A percentile compares a stretch with the other conserved stretches of the same genome.
These are phyloP conservation scores for Crotalus helleri DNA, from an alignment of 2,113 vertebrate genomes.

Conservation along the genomic window DNA sequence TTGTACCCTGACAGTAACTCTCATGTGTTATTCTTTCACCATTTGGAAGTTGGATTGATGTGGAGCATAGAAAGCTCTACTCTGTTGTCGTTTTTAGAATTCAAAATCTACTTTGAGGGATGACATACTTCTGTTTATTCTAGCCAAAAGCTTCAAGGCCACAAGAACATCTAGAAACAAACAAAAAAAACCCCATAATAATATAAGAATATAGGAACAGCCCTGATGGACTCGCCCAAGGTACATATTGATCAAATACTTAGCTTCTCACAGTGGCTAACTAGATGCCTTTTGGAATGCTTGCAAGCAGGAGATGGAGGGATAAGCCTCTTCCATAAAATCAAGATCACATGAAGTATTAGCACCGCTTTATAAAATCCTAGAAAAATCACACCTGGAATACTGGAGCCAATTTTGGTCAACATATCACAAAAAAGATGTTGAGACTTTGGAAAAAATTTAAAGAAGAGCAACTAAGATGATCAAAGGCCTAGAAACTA, in stretches of 20 bases:
- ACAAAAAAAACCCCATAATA: background rate
- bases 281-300: background rate
- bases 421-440: no score
- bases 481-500: no score
- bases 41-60: background rate
- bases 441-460: no score
- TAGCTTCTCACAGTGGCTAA: background rate
- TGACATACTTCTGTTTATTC: background rate
- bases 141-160: background rate
- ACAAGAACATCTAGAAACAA: background rate
- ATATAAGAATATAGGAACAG: background rate
- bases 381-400: no score
- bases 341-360: no score
- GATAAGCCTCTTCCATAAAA: background rate
- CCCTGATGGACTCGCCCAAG: background rate
- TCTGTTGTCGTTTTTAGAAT: background rate
- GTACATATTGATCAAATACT: background rate
- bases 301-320: background rate
- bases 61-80: background rate
- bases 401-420: no score
- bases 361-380: no score
- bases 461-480: no score
- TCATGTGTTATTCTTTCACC: background rate
- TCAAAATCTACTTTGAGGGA: background rate
- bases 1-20: background rate